Base-by-base conservation (phyloP, 2,888 invertebrate genomes). In the Nesidiocoris tenuis region DNA sequence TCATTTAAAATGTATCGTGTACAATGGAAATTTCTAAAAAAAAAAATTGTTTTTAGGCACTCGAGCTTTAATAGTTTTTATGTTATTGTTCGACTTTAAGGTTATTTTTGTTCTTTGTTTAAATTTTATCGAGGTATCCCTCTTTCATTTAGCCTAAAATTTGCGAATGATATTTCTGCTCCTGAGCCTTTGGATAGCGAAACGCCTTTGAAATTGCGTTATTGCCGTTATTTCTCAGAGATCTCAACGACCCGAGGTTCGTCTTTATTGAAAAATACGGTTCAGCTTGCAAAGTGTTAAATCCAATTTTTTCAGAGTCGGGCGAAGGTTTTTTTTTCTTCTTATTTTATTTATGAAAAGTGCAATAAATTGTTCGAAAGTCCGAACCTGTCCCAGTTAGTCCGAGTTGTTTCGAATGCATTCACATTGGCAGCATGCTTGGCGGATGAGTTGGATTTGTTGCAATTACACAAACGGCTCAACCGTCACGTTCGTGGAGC, bases 111-210 rank as follows among this genome's bases (percentile, higher is more conserved):
- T 39, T 61, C 9, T 72, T 61, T 54, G 72, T 72, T 72, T 54
- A 68, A 72, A 61, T n/a, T 67, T 61, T 61, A 72, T 72, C 19
- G 24, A 63, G 61, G 25, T 24, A 61, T 72, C 39, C 25, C 61
- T 17, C 18, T 75, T 75, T 75, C 56, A 12, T 75, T 66, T 74
- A 54, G n/a, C 57, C 64, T 56, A 57, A 57, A 72, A 25, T 39
- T 12, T 56, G 67, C 39, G 72, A 72, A 72, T 72, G 72, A 72
- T 72, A 72, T 72, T 72, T 72, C 72, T n/a, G n/a, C n/a, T 72
- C 63, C 54, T 59, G 39, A 12, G 39, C 39, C 39, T 39, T 39
- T 59, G 70, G 22, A 67, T 19, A 65, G 25, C 18, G 54, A 65
- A 65, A 65, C 39, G 65, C 65, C 65, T 39, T 39, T 55, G 17